These are phyloP conservation scores for Bufotes viridis DNA, from an alignment of 2,797 vertebrate species.

Conservation along the genomic window DNA sequence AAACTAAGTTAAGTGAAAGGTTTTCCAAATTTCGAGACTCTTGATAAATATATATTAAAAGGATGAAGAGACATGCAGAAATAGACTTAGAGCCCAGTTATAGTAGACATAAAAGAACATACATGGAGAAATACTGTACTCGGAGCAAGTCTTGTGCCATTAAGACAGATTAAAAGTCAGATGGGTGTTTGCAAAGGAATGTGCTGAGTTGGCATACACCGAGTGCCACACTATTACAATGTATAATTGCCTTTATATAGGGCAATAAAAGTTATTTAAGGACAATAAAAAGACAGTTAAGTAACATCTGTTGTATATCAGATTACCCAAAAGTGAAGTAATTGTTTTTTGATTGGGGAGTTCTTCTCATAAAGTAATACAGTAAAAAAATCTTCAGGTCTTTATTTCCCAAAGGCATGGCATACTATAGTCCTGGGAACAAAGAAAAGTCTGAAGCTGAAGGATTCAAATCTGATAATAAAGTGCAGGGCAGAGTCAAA, in stretches of 20 bases:
- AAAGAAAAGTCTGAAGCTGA: background rate
- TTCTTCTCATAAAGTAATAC: background rate
- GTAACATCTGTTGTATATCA: conserved; percentile 3
- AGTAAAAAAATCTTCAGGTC: background rate
- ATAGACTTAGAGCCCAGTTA: background rate
- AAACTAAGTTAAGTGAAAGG: background rate
- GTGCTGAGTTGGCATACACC: background rate
- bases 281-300: conserved; percentile 3
- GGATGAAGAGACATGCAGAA: background rate
- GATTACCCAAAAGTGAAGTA: background rate
- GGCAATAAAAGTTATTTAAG: background rate
- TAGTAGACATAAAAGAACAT: background rate
- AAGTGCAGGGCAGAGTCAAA: background rate
- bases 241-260: conserved; percentile 15
- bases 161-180: conserved; percentile 1
- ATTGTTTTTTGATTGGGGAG: background rate
- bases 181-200: conserved; percentile 3
- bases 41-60: background rate
- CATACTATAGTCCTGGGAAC: background rate
- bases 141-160: background rate
- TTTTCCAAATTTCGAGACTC: background rate
- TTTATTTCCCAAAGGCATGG: background rate
- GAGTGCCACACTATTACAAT: background rate
- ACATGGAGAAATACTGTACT: background rate
- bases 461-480: background rate